phyloP scores from a whole-genome alignment of 1,140 invertebrate genomes.

The Teleogryllus occipitalis region DNA sequence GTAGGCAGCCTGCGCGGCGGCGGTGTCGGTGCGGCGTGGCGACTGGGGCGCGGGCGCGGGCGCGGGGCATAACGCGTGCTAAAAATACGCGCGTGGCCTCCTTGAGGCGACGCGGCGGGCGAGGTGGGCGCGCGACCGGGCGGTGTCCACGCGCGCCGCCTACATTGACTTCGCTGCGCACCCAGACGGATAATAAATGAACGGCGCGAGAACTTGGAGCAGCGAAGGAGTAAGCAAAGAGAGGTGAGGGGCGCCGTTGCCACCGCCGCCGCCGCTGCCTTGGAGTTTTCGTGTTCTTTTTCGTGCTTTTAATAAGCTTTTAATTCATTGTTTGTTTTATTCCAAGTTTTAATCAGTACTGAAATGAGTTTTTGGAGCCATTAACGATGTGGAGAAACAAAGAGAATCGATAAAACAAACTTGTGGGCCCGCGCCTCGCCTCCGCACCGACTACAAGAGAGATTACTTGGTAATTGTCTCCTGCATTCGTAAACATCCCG shows the following conservation, averaged over 20 bases:
- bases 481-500: slow-evolving; percentile 24
- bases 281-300: slow-evolving; percentile 25
- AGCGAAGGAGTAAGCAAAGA: slow-evolving; percentile 11
- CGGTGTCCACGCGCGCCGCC: not conserved
- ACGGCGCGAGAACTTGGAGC: slow-evolving; percentile 12
- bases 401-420: slow-evolving; percentile 26
- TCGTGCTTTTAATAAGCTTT: slow-evolving; percentile 26
- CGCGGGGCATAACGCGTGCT: too few relatives aligned
- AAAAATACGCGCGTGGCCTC: too few relatives aligned
- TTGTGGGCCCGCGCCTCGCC: slow-evolving; percentile 15
- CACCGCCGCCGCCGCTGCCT: slow-evolving; percentile 10
- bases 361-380: slow-evolving; percentile 26
- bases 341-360: slow-evolving; percentile 26
- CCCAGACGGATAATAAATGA: slow-evolving; percentile 15
- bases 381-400: slow-evolving; percentile 26
- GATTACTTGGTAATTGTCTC: slow-evolving; percentile 26
- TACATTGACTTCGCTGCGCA: slow-evolving; percentile 8
- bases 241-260: slow-evolving; percentile 3
- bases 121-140: too few relatives aligned
- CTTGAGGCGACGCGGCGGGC: too few relatives aligned
- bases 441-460: slow-evolving; percentile 21
- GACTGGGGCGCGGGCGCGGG: too few relatives aligned
- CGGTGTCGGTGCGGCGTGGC: too few relatives aligned
- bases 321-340: slow-evolving; percentile 26
- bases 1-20: too few relatives aligned